These are phyloP conservation scores for Hafferia zeledoni DNA, from an alignment of 2,797 vertebrate species.

Conservation along the genomic window DNA sequence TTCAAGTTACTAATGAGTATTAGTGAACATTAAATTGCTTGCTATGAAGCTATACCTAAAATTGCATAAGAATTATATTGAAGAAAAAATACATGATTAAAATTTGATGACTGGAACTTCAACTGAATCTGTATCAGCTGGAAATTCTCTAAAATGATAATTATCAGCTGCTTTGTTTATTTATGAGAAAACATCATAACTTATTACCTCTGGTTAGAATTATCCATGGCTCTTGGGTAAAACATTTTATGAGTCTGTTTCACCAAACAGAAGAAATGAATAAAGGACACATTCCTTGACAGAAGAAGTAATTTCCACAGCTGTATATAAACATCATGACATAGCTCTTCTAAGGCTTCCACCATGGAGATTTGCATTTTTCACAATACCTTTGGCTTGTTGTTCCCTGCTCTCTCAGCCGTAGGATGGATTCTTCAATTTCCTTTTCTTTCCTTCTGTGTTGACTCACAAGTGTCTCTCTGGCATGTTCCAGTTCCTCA, in stretches of 20 bases:
- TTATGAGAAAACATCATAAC: background rate
- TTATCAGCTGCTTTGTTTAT: background rate
- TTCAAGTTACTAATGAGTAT: background rate
- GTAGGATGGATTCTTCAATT: constrained; percentile 79
- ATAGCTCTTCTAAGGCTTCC: background rate
- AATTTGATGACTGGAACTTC: background rate
- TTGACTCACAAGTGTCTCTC: constrained; percentile 78
- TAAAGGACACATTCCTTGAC: background rate
- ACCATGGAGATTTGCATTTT: background rate
- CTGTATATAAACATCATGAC: background rate
- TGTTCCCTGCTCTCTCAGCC: constrained; percentile 82
- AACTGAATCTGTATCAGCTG: background rate
- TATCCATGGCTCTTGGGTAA: background rate
- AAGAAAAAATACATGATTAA: background rate
- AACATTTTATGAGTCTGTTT: background rate
- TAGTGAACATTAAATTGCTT: background rate
- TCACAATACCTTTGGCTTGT: constrained; percentile 83
- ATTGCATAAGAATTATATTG: background rate
- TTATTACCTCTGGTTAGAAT: background rate
- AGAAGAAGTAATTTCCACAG: background rate
- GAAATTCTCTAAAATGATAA: background rate
- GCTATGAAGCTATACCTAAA: background rate
- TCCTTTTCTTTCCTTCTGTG: constrained; percentile 84
- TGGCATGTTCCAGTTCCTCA: constrained; percentile 79
- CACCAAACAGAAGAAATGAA: background rate